Conservation (phyloP, 2,113 vertebrate genomes). For the Illadopsis cleaveri region DNA sequence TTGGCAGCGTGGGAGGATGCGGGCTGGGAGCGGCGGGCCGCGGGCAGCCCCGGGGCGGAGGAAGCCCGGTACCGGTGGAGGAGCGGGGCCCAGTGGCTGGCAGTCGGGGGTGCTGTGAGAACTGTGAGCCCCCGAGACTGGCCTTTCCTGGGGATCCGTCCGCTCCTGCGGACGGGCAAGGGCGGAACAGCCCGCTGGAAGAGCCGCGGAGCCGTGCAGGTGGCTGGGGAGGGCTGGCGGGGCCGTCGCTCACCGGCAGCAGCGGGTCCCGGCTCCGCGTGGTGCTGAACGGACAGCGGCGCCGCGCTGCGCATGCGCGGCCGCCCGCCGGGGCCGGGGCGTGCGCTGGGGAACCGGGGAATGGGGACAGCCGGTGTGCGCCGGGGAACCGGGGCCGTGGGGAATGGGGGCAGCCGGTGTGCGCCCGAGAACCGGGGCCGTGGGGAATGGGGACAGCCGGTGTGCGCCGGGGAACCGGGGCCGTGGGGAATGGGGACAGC, state of each 20-base stretch:
- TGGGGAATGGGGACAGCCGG: background rate
- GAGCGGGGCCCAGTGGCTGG: background rate
- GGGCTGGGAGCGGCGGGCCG: background rate
- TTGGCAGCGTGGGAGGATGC: background rate
- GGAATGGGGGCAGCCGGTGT: background rate
- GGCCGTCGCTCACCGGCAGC: background rate
- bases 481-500: background rate
- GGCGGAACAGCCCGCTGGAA: background rate
- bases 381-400: too few species aligned
- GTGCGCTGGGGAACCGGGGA: background rate
- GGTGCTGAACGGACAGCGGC: conserved; percentile 70
- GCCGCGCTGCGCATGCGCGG: background rate
- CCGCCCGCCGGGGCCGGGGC: background rate
- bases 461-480: background rate
- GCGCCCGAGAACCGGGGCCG: too few species aligned
- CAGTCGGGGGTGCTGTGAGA: background rate
- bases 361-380: background rate
- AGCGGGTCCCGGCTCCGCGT: background rate
- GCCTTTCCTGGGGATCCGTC: background rate
- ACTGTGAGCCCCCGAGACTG: background rate
- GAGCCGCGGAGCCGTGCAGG: background rate
- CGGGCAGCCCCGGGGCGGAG: background rate
- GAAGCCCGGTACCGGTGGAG: background rate
- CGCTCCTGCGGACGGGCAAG: background rate
- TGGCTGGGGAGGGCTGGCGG: background rate